Evolutionary conservation across 2,113 vertebrate species (phyloP).

Genomic region (Heptranchias perlo): DNA sequence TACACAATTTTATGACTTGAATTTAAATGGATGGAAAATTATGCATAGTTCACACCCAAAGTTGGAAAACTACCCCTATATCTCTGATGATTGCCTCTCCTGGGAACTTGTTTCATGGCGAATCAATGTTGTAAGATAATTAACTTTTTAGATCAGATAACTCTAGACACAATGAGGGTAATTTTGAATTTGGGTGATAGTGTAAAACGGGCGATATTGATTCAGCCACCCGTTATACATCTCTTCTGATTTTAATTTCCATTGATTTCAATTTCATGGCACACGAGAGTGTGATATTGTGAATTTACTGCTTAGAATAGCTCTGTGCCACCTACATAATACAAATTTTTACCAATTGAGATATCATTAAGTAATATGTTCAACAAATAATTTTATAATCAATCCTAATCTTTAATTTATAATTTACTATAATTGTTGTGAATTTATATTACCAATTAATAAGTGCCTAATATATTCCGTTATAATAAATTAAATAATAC

Average conservation of each 20-base stretch:
- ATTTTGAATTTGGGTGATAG: neutral
- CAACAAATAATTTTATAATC: neutral
- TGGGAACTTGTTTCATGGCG: neutral
- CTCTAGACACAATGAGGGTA: neutral
- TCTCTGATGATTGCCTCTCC: neutral
- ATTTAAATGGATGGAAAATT: neutral
- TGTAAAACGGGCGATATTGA: neutral
- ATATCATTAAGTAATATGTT: constrained; percentile 1
- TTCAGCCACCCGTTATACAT: neutral
- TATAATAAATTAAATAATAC: neutral
- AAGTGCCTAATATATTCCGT: neutral
- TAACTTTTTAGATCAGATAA: neutral
- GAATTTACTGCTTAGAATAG: neutral
- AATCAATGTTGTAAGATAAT: neutral
- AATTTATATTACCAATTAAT: constrained; percentile 4
- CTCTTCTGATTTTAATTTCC: neutral
- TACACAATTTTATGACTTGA: neutral
- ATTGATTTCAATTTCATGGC: neutral
- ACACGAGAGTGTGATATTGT: neutral
- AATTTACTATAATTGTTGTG: neutral
- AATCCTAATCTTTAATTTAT: constrained; percentile 2
- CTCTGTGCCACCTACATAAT: neutral
- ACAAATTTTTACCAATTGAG: neutral
- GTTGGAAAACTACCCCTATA: neutral
- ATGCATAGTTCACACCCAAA: neutral